Evolutionary conservation across 2,888 invertebrate species (phyloP), one percentile per base, ranked within the genome.

Genomic region (Drosophila kokeensis): DNA sequence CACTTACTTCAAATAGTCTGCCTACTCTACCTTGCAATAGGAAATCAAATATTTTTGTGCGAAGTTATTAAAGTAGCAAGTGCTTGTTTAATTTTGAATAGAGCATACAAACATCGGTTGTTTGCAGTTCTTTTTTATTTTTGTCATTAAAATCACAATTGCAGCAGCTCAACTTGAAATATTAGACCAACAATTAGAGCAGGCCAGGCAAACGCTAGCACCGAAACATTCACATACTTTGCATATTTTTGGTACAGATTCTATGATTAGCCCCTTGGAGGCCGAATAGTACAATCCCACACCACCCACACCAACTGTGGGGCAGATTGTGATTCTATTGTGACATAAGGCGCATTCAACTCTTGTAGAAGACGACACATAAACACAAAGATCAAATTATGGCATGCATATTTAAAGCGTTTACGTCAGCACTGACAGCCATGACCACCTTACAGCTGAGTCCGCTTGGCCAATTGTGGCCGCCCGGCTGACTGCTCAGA

Each of bases 341-440:
- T 85, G 85, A 82, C 79, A 89, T 69, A 67, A 55, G 68, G 83
- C 69, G 66, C 73, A 83, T 76, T 82, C 84, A 84, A 84, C 83
- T 78, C 67, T 71, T 68, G 50, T 61, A 71, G 66, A 57, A 57
- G 48, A 38, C 54, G 27, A 7, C 34, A 53, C 32, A 36, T 30
- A 21, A 8, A 64, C 50, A 29, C 27, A 29, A 10, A 52, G 32
- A 49, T 61, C 45, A 58, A 66, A 40, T 50, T 52, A 34, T 69
- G 60, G 53, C 66, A 70, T 72, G 76, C 71, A 85, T 87, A 87
- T 89, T 89, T 89, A 64, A 89, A 87, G 75, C 66, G 83, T 75
- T 87, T 80, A 70, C 80, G 88, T 85, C 90, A 87, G 79, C 79
- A 77, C 21, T 38, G 36, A 15, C 30, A 29, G 73, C 90, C 83